Conservation (phyloP, 2,113 vertebrate species). For the Myodes glareolus region DNA sequence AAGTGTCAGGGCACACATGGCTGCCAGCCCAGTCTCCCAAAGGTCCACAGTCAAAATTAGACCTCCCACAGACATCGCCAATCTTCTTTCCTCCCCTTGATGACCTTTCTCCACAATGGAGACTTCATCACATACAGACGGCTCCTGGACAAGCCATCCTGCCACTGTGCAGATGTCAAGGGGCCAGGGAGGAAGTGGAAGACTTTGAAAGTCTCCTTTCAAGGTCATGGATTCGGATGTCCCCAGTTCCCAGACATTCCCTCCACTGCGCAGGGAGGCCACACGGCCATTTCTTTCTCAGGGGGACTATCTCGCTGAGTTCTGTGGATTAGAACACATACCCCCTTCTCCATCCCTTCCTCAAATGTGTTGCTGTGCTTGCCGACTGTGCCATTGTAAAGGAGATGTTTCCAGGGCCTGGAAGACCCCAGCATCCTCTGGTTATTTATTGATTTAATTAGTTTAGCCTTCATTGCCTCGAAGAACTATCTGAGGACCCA, state of each 20-base stretch:
- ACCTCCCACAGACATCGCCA: background rate
- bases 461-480: background rate
- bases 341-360: background rate
- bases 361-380: background rate
- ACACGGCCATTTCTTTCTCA: background rate
- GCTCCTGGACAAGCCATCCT: background rate
- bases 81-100: background rate
- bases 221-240: background rate
- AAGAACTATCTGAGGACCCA: background rate
- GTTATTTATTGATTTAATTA: constrained; percentile 32
- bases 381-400: background rate
- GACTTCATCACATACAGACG: background rate
- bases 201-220: background rate
- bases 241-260: background rate
- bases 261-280: background rate
- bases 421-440: background rate
- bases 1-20: background rate
- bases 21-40: background rate
- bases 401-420: background rate
- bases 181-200: background rate
- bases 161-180: background rate
- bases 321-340: background rate
- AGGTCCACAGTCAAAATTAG: background rate
- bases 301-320: background rate
- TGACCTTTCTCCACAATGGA: background rate